Percentiles rank a stretch among this genome's conserved stretches.
These are phyloP conservation scores for Platycheirus albimanus DNA, from an alignment of 2,888 invertebrate genomes.

Conservation along the genomic window DNA sequence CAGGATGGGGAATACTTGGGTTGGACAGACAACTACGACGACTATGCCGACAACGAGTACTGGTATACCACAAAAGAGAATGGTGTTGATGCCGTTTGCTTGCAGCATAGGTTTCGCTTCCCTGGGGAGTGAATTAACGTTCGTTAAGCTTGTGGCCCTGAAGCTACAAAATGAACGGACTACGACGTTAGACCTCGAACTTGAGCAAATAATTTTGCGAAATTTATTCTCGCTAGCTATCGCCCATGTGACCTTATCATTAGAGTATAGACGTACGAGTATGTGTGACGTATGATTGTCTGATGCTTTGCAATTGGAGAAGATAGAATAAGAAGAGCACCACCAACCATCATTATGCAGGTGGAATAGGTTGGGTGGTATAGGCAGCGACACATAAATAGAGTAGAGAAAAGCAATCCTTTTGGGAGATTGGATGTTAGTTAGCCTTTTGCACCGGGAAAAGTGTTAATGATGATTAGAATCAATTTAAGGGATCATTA, in stretches of 20 bases:
- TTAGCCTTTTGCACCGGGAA: constrained; percentile 74
- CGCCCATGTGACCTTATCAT: constrained; percentile 44
- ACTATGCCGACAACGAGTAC: too few species aligned
- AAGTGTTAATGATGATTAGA: constrained; percentile 83
- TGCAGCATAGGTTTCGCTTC: constrained; percentile 41
- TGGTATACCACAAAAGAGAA: constrained; percentile 15
- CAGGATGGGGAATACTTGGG: constrained; percentile 32
- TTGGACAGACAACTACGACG: background rate
- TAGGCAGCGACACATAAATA: background rate
- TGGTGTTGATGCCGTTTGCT: constrained; percentile 50
- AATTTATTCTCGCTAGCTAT: constrained; percentile 64
- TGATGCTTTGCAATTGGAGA: constrained; percentile 30
- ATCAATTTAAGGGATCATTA: constrained; percentile 83
- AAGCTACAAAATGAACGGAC: constrained; percentile 71
- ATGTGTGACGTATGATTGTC: constrained; percentile 61
- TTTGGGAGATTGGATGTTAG: constrained; percentile 67
- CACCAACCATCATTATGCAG: background rate
- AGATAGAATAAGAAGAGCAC: constrained; percentile 16
- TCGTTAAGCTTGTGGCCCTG: constrained; percentile 73
- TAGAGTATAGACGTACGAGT: constrained; percentile 10
- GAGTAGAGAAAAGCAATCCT: constrained; percentile 41
- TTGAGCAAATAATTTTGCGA: constrained; percentile 72
- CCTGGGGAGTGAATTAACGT: constrained; percentile 73
- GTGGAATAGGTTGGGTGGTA: background rate
- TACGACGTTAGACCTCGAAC: constrained; percentile 73